Conservation (phyloP, 2,888 invertebrate species). For the Lasioglossum malachurum region DNA sequence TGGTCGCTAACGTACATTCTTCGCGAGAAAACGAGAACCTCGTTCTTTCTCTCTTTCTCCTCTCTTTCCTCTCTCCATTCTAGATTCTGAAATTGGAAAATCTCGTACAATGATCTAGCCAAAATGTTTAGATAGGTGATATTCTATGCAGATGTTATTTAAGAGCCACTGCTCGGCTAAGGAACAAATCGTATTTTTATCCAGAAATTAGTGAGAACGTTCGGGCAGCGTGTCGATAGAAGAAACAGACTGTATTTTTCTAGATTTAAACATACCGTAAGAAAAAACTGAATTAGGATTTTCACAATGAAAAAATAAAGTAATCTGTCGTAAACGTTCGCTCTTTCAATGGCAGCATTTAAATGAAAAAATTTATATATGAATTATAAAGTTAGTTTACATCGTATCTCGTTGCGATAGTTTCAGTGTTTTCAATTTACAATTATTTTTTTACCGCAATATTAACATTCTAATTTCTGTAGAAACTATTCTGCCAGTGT, state of each 20-base stretch:
- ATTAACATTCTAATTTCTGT: neutral
- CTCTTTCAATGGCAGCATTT: conserved; percentile 41
- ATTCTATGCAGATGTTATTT: conserved; percentile 56
- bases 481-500: conserved; percentile 35
- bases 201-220: conserved; percentile 32
- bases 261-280: conserved; percentile 69
- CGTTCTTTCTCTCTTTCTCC: conserved; percentile 5
- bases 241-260: conserved; percentile 79
- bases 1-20: neutral
- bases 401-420: neutral
- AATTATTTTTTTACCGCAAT: neutral
- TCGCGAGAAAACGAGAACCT: neutral
- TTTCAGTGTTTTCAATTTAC: neutral
- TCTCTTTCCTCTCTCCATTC: conserved; percentile 1
- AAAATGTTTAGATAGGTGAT: conserved; percentile 55
- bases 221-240: conserved; percentile 40
- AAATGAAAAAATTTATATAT: neutral
- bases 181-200: conserved; percentile 49
- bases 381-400: neutral
- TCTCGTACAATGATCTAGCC: conserved; percentile 41
- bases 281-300: conserved; percentile 17
- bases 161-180: conserved; percentile 31
- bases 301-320: conserved; percentile 1
- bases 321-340: conserved; percentile 12
- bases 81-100: conserved; percentile 16